Conservation (phyloP, 1,140 invertebrate species). For the Heliconius himera region DNA sequence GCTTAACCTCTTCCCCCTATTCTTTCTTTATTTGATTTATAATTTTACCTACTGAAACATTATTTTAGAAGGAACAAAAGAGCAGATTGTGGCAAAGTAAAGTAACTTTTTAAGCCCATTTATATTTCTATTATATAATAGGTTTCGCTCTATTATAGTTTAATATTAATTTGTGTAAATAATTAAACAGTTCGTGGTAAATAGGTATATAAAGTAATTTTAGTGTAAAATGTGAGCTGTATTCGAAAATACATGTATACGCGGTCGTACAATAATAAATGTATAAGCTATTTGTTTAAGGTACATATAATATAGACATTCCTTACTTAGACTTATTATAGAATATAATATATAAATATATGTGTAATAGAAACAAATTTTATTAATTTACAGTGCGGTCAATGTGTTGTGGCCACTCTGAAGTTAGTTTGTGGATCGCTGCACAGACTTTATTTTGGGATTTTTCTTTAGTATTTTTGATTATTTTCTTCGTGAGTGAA, state of each 20-base stretch:
- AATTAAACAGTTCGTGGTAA: not conserved
- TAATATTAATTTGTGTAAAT: not conserved
- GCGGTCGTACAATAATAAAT: conserved; percentile 79
- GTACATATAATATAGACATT: conserved; percentile 39
- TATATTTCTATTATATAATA: not conserved
- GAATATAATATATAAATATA: conserved; percentile 5
- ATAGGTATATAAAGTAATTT: conserved; percentile 29
- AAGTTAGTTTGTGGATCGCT: too few species aligned
- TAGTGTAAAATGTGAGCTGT: conserved; percentile 65
- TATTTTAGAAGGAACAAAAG: too few species aligned
- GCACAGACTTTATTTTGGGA: too few species aligned
- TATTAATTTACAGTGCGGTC: conserved; percentile 2
- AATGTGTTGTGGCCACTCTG: too few species aligned
- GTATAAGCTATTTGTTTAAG: conserved; percentile 57
- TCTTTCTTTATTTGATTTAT: too few species aligned
- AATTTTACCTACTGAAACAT: too few species aligned
- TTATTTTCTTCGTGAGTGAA: too few species aligned
- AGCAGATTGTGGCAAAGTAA: too few species aligned
- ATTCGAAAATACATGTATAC: conserved; percentile 77
- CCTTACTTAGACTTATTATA: conserved; percentile 20
- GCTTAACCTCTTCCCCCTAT: too few species aligned
- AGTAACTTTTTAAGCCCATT: too few species aligned
- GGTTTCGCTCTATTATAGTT: not conserved
- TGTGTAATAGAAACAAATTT: conserved; percentile 15
- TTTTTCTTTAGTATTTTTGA: too few species aligned